Evolutionary conservation across 23 tunicate species (phyloP), one percentile per base, ranked within the genome.

Genomic region (Halocynthia roretzi): DNA sequence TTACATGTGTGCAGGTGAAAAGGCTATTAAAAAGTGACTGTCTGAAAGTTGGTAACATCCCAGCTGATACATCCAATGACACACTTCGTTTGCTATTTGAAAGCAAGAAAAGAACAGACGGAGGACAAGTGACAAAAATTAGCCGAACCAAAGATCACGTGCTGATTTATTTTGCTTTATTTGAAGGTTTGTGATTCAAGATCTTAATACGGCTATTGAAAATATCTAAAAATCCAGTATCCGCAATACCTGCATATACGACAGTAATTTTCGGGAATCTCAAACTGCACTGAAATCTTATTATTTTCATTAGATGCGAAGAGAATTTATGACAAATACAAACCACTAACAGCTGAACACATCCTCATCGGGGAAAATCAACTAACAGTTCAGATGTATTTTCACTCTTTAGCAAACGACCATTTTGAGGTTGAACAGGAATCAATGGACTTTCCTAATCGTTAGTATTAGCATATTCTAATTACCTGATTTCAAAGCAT

Each of bases 41-140:
- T 62, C 21, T 84, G 7, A 77, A 77, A 70, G 82, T 84, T 6
- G 48, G 31, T 44, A 51, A 68, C 22, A 12, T 84, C 31, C n/a
- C 21, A 0, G 51, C 31, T 58, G 77, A 77, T 53, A 61, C 70
- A 5, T 69, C 76, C 14, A 51, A 84, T 57, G 83, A 84, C 71
- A 52, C 55, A 51, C 77, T 84, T 61, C 56, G 70, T 6, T 56
- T 84, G 60, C 56, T 58, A 8, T 77, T 84, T 49, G 54, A 79
- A 80, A 84, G 81, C 70, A 77, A 70, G 50, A 84, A 70, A 11
- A 56, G 72, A 18, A 68, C 88, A 6, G 64, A 49, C 7, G 88
- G 88, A 52, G 88, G 88, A 10, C 55, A 5, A 18, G 88, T 84
- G 51, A 84, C 88, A 6, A 56, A 20, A 19, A 52, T 84, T 23